Percentiles rank a stretch among this genome's conserved stretches.
These are phyloP conservation scores for Pocota personata DNA, from an alignment of 2,888 invertebrate genomes.

Conservation along the genomic window DNA sequence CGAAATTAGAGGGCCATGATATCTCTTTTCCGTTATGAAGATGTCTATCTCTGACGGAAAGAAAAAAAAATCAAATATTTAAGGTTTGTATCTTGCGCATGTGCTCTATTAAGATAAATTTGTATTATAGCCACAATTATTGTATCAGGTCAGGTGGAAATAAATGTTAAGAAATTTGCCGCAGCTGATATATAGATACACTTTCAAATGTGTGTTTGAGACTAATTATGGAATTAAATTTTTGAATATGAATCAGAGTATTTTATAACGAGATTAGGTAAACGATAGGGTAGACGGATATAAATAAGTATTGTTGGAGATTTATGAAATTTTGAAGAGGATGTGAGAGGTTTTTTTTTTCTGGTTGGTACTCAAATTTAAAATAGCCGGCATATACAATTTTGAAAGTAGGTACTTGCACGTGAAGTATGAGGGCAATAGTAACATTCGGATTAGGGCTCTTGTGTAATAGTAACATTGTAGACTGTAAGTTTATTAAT, in stretches of 20 bases:
- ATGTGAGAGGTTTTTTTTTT: neutral
- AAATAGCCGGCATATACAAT: too few species aligned
- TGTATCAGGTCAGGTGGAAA: constrained; percentile 54
- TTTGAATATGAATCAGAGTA: constrained; percentile 19
- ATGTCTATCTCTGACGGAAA: neutral
- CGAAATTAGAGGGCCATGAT: constrained; percentile 17
- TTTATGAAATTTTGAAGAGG: neutral
- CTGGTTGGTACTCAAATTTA: neutral
- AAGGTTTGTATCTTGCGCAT: constrained; percentile 22
- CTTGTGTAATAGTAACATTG: too few species aligned
- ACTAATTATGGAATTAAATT: constrained; percentile 27
- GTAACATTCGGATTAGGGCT: too few species aligned
- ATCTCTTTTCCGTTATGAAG: constrained; percentile 36
- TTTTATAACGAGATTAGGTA: neutral
- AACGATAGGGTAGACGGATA: neutral
- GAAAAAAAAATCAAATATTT: neutral
- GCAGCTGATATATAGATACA: neutral
- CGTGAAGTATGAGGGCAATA: too few species aligned
- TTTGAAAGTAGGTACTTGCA: too few species aligned
- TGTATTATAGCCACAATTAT: constrained; percentile 10
- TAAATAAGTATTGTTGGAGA: neutral
- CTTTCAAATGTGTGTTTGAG: neutral
- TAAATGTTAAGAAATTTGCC: constrained; percentile 31
- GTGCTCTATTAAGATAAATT: constrained; percentile 10
- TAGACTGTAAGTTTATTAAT: too few species aligned